Conservation (phyloP, 2,113 vertebrate genomes). For the Columba janthina region DNA sequence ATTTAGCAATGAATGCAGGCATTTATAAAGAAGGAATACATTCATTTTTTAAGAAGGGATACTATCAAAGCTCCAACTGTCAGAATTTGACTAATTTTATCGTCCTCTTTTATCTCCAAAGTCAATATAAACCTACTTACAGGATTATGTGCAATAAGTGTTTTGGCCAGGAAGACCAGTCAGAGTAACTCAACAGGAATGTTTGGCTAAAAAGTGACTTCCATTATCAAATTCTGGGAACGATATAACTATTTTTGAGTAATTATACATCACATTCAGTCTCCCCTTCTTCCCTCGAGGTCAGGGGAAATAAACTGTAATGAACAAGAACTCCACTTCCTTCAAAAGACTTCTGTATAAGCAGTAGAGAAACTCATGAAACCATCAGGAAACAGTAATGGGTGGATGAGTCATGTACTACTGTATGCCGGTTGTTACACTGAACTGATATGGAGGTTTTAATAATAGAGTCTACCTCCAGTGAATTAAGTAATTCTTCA, state of each 20-base stretch:
- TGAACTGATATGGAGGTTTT: background rate
- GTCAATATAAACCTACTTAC: background rate
- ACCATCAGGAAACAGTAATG: background rate
- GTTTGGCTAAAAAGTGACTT: background rate
- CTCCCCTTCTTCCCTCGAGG: background rate
- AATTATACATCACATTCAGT: background rate
- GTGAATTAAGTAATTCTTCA: background rate
- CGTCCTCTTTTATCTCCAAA: background rate
- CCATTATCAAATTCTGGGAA: background rate
- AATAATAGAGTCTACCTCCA: background rate
- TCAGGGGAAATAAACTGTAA: background rate
- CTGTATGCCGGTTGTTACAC: background rate
- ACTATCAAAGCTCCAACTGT: background rate
- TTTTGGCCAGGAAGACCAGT: background rate
- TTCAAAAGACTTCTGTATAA: background rate
- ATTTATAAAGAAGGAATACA: background rate
- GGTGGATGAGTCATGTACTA: background rate
- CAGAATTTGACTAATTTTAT: conserved; percentile 9
- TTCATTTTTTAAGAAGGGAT: background rate
- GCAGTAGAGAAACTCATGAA: background rate
- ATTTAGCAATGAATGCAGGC: background rate
- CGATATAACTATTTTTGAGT: background rate
- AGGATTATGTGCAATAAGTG: background rate
- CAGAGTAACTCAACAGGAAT: conserved; percentile 28
- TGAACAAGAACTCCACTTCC: background rate